Evolutionary conservation across 2,113 vertebrate species (phyloP), one percentile per base, ranked within the genome.

Genomic region (Recurvirostra avosetta): DNA sequence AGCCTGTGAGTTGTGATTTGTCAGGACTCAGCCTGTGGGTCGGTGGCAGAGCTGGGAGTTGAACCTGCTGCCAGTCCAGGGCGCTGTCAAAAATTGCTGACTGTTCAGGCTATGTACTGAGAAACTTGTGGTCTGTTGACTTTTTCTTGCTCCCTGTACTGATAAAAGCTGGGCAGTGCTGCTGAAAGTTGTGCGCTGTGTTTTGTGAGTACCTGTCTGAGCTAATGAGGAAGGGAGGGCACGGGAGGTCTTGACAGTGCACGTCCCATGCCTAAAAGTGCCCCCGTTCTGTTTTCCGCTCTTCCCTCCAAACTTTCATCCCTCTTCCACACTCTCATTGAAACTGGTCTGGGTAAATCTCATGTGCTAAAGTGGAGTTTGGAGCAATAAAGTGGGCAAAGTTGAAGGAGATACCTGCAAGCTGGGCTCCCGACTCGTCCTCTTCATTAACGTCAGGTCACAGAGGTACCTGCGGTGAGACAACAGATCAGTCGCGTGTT

Each of bases 301-400:
- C 22, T 85, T 6, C 15, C 12, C 41, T 78, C 22, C 32, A 63
- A 78, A 45, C 47, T 53, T 30, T 2, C 29, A 5, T 3, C 26
- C 15, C 3, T 25, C 40, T 83, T 88, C 50, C 59, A 30, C 27
- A 4, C 0, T 0, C 19, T 58, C 17, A 2, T 3, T 56, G 53
- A 62, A 80, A 70, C 41, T 1, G 1, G 2, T 72, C 53, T 91
- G 75, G 27, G 81, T 65, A 76, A 79, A 68, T 58, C 49, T 65
- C 5, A 12, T 4, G 36, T 25, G 47, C 43, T 36, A 36, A 59
- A 52, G 43, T 32, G 27, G 36, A 58, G 18, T 74, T 71, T 86
- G 43, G 15, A 75, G 70, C 56, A 43, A 43, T 15, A 52, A 81
- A 27, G 9, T 43, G 62, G 45, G 53, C 36, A 58, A 65, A 85